phyloP scores from a whole-genome alignment of 2,113 vertebrate species.

The Bungarus multicinctus region DNA sequence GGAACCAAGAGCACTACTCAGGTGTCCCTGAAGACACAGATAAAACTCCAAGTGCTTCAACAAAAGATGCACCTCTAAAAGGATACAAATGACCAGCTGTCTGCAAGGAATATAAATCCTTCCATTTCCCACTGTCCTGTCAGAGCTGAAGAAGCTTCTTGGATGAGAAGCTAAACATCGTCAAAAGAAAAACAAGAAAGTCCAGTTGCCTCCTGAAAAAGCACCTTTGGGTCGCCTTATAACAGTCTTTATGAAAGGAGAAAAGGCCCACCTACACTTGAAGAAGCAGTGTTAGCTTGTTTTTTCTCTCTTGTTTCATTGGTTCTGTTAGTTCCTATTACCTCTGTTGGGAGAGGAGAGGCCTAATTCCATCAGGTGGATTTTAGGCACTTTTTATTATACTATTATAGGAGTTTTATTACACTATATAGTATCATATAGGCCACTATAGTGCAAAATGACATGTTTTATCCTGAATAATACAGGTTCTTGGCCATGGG shows the following conservation, averaged over 20 bases:
- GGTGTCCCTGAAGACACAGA: too few species aligned
- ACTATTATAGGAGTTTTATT: neutral
- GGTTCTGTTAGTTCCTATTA: neutral
- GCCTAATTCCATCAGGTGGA: neutral
- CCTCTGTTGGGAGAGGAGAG: neutral
- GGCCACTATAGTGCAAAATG: too few species aligned
- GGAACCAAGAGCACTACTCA: too few species aligned
- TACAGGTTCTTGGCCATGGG: neutral
- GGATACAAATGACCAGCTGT: too few species aligned
- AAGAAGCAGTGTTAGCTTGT: neutral
- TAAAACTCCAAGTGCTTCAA: too few species aligned
- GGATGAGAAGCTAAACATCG: too few species aligned
- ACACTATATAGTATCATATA: neutral
- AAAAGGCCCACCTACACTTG: neutral
- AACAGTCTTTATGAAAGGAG: neutral
- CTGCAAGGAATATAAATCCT: too few species aligned
- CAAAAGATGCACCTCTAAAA: too few species aligned
- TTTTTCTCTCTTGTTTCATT: neutral
- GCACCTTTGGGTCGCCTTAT: neutral
- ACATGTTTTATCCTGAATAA: neutral
- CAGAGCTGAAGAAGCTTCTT: too few species aligned
- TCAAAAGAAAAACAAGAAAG: too few species aligned
- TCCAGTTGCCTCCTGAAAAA: too few species aligned
- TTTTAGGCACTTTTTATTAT: neutral
- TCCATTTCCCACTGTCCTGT: too few species aligned